These are phyloP conservation scores for Diaphora mendica DNA, from an alignment of 2,888 invertebrate species.

Conservation along the genomic window DNA sequence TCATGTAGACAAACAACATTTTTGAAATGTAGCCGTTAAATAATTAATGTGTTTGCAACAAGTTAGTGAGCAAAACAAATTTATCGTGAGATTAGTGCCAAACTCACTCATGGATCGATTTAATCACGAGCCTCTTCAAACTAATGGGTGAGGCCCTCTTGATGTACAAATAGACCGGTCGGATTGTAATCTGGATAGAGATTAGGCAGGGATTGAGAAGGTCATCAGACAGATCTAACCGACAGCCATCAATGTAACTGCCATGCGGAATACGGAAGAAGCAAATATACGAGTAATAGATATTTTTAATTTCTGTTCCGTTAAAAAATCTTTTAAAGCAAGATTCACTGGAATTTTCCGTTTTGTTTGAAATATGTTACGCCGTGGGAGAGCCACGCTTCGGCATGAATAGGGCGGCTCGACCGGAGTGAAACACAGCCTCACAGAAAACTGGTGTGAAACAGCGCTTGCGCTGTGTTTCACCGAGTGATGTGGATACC, in stretches of 20 bases:
- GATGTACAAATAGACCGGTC: constrained; percentile 66
- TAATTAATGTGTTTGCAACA: constrained; percentile 40
- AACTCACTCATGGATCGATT: constrained; percentile 65
- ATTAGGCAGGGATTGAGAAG: constrained; percentile 61
- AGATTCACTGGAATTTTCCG: neutral
- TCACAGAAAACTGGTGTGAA: too few relatives aligned
- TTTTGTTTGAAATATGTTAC: neutral
- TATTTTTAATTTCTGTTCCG: neutral
- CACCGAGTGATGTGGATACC: too few relatives aligned
- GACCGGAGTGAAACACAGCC: too few relatives aligned
- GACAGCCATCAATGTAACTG: constrained; percentile 39
- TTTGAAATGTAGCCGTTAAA: constrained; percentile 24
- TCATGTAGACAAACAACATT: constrained; percentile 35
- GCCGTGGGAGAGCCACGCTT: too few relatives aligned
- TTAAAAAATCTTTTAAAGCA: neutral
- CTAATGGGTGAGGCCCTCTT: constrained; percentile 64
- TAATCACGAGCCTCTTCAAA: constrained; percentile 63
- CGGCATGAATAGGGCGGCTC: too few relatives aligned
- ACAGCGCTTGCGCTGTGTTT: too few relatives aligned
- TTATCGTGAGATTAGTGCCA: constrained; percentile 58
- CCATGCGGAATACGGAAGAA: constrained; percentile 21
- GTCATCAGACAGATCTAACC: constrained; percentile 50
- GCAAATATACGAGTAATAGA: neutral
- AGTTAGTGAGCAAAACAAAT: constrained; percentile 51
- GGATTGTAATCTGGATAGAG: constrained; percentile 67